phyloP scores from a whole-genome alignment of 2,888 invertebrate genomes.

The Xestia sexstrigata region DNA sequence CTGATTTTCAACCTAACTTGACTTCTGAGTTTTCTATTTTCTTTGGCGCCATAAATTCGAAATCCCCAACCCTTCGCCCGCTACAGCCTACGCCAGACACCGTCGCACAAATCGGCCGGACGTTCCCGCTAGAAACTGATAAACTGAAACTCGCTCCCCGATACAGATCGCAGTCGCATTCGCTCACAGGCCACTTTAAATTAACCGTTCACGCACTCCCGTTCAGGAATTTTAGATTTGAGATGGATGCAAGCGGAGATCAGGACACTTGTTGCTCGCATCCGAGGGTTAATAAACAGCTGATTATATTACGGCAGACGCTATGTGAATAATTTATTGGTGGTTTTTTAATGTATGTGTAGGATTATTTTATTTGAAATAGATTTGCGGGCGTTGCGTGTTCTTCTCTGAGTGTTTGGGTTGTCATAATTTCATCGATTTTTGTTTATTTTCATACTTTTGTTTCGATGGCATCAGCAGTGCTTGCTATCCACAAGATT shows the following conservation, averaged over 20 bases:
- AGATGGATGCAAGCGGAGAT: slow-evolving; percentile 83
- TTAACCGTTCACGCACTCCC: slow-evolving; percentile 88
- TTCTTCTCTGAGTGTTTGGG: neutral
- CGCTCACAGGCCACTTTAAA: slow-evolving; percentile 86
- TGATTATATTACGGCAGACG: slow-evolving; percentile 65
- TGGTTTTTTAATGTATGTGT: slow-evolving; percentile 47
- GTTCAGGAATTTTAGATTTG: slow-evolving; percentile 89
- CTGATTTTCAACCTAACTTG: neutral
- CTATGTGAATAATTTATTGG: slow-evolving; percentile 62
- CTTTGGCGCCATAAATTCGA: neutral
- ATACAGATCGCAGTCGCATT: slow-evolving; percentile 86
- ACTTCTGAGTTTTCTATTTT: neutral
- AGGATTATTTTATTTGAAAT: slow-evolving; percentile 46
- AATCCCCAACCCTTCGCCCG: slow-evolving; percentile 14
- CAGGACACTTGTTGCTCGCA: slow-evolving; percentile 75
- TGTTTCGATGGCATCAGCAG: neutral
- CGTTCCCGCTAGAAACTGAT: slow-evolving; percentile 89
- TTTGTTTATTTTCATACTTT: neutral
- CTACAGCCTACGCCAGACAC: slow-evolving; percentile 51
- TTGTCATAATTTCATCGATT: slow-evolving; percentile 1
- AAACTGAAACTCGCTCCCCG: slow-evolving; percentile 87
- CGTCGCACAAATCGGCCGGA: slow-evolving; percentile 77
- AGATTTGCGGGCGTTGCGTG: slow-evolving; percentile 25
- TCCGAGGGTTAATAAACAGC: slow-evolving; percentile 66
- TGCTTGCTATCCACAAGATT: neutral